Conservation (phyloP, 2,113 vertebrate species). For the Istiophorus platypterus region DNA sequence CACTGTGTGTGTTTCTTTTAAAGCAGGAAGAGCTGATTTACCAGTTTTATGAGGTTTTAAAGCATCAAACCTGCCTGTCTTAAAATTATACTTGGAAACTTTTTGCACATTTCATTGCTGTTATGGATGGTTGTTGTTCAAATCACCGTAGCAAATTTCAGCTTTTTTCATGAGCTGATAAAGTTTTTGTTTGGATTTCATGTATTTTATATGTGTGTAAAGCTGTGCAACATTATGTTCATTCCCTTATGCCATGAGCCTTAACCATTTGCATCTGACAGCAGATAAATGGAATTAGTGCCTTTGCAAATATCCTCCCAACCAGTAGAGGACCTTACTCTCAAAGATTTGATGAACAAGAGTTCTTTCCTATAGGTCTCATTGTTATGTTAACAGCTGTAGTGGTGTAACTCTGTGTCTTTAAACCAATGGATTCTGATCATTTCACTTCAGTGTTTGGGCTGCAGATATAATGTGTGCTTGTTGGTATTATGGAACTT, state of each 20-base stretch:
- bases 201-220: not conserved
- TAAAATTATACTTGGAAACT: not conserved
- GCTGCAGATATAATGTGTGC: not conserved
- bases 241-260: not conserved
- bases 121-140: not conserved
- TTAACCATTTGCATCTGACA: not conserved
- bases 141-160: not conserved
- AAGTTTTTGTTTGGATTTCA: not conserved
- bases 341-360: conserved; percentile 27
- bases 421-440: conserved; percentile 2
- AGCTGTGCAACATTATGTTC: not conserved
- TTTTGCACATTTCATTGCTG: conserved; percentile 44
- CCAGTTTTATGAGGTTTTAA: not conserved
- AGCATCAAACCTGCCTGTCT: not conserved
- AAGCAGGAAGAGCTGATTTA: not conserved
- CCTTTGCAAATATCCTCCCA: conserved; percentile 30
- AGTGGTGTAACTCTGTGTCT: not conserved
- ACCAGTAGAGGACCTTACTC: conserved; percentile 59
- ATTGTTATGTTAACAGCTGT: conserved; percentile 16
- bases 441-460: not conserved
- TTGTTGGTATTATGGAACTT: not conserved
- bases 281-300: not conserved
- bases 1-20: conserved; percentile 1
- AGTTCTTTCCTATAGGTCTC: not conserved
- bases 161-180: not conserved